Evolutionary conservation across 2,888 invertebrate genomes (phyloP), one percentile per base, ranked within the genome.

Genomic region (Drosophila rubida): DNA sequence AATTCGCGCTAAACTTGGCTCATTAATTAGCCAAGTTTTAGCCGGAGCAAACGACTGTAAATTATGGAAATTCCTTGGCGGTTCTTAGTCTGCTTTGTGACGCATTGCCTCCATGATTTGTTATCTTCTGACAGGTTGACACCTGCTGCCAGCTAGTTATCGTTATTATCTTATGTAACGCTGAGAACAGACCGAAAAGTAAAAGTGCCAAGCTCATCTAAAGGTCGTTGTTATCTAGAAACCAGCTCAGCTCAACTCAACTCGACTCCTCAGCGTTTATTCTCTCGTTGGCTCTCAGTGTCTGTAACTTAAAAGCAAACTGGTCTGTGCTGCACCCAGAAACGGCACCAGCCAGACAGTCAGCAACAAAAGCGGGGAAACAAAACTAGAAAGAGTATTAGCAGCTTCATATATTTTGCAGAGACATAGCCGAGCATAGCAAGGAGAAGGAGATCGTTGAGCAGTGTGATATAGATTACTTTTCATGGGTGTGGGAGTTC

Each of bases 291-390:
- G 8, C 27, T 44, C 35, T 45, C 9, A 35, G 9, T 55, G 19
- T n/a, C 32, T 58, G 50, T 39, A 41, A 30, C 11, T 9, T 39
- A n/a, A 53, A 19, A 19, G 19, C 19, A 19, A 72, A 71, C 72
- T 51, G 72, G 59, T 49, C 69, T 64, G 48, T 22, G 80, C 83
- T 84, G 83, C 88, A 84, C 83, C 83, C 83, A 87, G 69, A 71
- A 83, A 77, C 74, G 64, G 46, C 75, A 62, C 61, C 71, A 45
- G 44, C 48, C 39, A 57, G 68, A 55, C 55, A 46, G 13, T 37
- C 45, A 9, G 14, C 35, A 27, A 32, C 8, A 27, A 27, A 27
- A 9, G 2, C 8, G 27, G 9, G 8, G 27, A 27, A 27, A 25
- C 19, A 49, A 25, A 30, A 11, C 53, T 53, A 51, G 39, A 51